Evolutionary conservation across 1,140 invertebrate species (phyloP), one percentile per base, ranked within the genome.

Genomic region (Lutraria rhynchaena): DNA sequence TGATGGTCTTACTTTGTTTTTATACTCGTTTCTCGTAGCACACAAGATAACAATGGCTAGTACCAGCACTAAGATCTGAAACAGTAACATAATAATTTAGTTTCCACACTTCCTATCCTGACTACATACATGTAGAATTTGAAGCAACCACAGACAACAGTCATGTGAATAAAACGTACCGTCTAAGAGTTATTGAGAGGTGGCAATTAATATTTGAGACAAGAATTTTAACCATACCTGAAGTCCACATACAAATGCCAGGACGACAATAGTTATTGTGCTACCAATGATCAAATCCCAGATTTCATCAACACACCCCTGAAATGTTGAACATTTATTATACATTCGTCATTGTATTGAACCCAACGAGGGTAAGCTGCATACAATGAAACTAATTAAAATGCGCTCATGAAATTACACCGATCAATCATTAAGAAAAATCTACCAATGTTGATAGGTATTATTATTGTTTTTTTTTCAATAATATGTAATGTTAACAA

Each of bases 221-320:
- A n/a, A n/a, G n/a, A 58, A 27, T 58, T 27, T 7, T 5, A n/a
- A 29, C n/a, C 13, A 9, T 44, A 84, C 83, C 71, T 84, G 83
- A n/a, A 69, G 22, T 31, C 35, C 67, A 0, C 70, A 53, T 27
- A 76, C 29, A 17, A 53, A 44, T 19, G 33, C 69, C 0, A 75
- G 71, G 13, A 71, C 37, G 13, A 51, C 73, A 31, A 57, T 57
- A 7, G 70, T 81, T 31, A 51, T 46, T 19, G 77, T 70, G 37
- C 81, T 73, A 0, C 53, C 58, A 1, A 84, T 17, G 3, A 49
- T 53, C 35, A 27, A 31, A n/a, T 84, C 77, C 83, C 83, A 84
- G 19, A 84, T 37, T 24, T 76, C 41, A 41, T 74, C 53, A 61
- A 75, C 76, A 44, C 83, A 84, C 22, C 77, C 77, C 77, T 81